Evolutionary conservation across 2,888 invertebrate genomes (phyloP).

Genomic region (Limnephilus auricula): DNA sequence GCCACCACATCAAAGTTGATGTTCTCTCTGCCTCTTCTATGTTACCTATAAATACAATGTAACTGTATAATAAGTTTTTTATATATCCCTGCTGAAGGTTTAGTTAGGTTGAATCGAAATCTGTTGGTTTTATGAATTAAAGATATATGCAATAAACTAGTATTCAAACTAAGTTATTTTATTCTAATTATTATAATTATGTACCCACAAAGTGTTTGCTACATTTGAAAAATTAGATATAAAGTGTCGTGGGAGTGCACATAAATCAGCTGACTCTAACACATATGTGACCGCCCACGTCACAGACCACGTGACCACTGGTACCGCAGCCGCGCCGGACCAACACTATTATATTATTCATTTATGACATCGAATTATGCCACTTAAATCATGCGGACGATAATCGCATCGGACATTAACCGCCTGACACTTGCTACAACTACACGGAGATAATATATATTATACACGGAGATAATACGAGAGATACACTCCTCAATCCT

Average conservation of each 20-base stretch:
- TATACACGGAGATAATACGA: background rate
- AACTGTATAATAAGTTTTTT: too few species aligned
- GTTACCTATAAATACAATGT: too few species aligned
- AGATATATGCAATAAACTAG: too few species aligned
- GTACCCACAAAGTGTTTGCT: too few species aligned
- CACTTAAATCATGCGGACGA: constrained; percentile 47
- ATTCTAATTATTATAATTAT: too few species aligned
- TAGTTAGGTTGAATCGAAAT: too few species aligned
- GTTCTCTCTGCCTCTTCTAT: too few species aligned
- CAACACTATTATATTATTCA: background rate
- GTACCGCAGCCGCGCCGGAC: background rate
- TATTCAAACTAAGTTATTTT: background rate
- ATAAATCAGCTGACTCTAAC: background rate
- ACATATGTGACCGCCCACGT: constrained; percentile 10
- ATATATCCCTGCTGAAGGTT: too few species aligned
- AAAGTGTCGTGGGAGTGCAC: constrained; percentile 25
- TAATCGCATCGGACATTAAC: constrained; percentile 38
- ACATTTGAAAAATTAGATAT: background rate
- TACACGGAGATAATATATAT: too few species aligned
- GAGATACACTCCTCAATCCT: background rate
- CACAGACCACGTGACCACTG: constrained; percentile 18
- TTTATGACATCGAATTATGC: constrained; percentile 47
- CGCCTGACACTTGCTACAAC: background rate
- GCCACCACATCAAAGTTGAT: too few species aligned
- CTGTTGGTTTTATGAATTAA: too few species aligned